These are phyloP conservation scores for Amaurobius ferox DNA, from an alignment of 2,888 invertebrate species.

Conservation along the genomic window DNA sequence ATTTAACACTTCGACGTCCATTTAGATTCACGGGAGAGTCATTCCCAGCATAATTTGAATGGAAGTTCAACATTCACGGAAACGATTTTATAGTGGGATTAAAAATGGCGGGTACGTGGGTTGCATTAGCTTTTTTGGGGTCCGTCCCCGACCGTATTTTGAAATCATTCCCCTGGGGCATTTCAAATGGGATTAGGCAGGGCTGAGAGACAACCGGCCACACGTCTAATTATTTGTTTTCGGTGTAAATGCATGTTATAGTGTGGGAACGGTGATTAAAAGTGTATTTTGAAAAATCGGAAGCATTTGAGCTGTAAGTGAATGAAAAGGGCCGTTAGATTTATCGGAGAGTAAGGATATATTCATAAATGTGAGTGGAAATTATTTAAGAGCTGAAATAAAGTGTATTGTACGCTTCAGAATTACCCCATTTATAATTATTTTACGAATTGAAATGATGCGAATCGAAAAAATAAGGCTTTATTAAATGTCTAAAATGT, in stretches of 20 bases:
- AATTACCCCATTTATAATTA: too few species aligned
- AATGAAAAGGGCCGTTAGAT: neutral
- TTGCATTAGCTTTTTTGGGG: constrained; percentile 55
- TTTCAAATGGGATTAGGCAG: constrained; percentile 50
- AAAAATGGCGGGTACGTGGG: constrained; percentile 48
- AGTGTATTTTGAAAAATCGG: constrained; percentile 15
- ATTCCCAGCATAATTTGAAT: neutral
- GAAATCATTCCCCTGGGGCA: constrained; percentile 56
- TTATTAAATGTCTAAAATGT: too few species aligned
- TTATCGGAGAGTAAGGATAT: neutral
- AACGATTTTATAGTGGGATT: constrained; percentile 26
- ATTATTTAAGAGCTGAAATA: too few species aligned
- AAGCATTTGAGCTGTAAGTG: constrained; percentile 14
- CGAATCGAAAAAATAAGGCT: too few species aligned
- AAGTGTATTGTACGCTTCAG: too few species aligned
- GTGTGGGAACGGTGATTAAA: constrained; percentile 30
- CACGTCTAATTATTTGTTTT: constrained; percentile 56
- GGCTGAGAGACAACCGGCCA: constrained; percentile 31
- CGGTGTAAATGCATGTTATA: constrained; percentile 34
- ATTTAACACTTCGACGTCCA: neutral
- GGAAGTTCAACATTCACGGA: neutral
- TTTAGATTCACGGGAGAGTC: neutral
- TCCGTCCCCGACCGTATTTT: constrained; percentile 22
- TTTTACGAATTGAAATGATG: too few species aligned
- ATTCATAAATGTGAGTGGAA: too few species aligned